These are phyloP conservation scores for Carettochelys insculpta DNA, from an alignment of 2,113 vertebrate genomes.

Conservation along the genomic window DNA sequence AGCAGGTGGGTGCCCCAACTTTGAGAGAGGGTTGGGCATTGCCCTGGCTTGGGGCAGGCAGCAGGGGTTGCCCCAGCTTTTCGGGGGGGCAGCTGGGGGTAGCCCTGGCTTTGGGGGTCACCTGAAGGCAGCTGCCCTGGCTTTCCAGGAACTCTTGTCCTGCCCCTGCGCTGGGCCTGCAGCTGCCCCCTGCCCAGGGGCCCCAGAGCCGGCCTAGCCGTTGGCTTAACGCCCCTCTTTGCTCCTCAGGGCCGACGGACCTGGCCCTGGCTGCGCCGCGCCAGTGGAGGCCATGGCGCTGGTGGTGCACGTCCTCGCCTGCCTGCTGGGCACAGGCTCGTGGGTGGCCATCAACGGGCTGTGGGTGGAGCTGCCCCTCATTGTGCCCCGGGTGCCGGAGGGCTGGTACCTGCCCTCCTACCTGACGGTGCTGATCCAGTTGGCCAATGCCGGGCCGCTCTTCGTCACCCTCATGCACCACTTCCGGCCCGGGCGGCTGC, in stretches of 20 bases:
- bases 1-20: too few species aligned
- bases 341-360: conserved; percentile 87
- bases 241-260: too few species aligned
- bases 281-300: conserved; percentile 67
- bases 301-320: conserved; percentile 77
- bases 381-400: conserved; percentile 81
- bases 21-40: too few species aligned
- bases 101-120: not conserved
- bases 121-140: not conserved
- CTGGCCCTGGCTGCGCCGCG: not conserved
- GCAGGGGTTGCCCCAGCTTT: not conserved
- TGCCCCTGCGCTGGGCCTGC: not conserved
- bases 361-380: conserved; percentile 85
- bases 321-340: conserved; percentile 84
- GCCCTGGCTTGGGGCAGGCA: too few species aligned
- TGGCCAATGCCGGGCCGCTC: conserved; percentile 84
- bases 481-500: conserved; percentile 72
- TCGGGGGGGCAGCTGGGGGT: not conserved
- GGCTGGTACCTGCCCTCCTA: conserved; percentile 87
- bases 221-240: too few species aligned
- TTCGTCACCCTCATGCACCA: conserved; percentile 79
- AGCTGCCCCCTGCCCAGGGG: too few species aligned
- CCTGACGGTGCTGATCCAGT: conserved; percentile 83
- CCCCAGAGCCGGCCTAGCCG: too few species aligned
- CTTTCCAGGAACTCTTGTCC: not conserved